phyloP scores from a whole-genome alignment of 2,888 invertebrate genomes.

The Embidobia sp. region DNA sequence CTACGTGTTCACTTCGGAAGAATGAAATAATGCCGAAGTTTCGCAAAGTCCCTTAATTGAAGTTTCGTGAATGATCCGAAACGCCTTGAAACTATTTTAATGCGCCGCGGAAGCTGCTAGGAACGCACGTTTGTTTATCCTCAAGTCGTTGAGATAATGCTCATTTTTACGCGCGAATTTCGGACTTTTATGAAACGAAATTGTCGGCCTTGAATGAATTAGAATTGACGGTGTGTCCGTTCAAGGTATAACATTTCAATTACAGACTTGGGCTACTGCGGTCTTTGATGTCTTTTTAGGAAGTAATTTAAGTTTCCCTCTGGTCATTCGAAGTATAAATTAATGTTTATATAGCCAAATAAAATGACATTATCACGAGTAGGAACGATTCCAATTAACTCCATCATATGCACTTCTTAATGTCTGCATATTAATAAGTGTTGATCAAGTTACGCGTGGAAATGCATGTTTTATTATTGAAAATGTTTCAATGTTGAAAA shows the following conservation, averaged over 20 bases:
- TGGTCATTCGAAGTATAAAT: slow-evolving; percentile 34
- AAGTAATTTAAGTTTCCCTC: slow-evolving; percentile 43
- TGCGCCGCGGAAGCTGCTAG: slow-evolving; percentile 12
- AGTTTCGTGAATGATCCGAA: slow-evolving; percentile 41
- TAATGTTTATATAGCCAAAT: slow-evolving; percentile 16
- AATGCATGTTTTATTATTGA: no score
- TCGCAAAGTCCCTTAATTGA: slow-evolving; percentile 22
- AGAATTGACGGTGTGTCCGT: slow-evolving; percentile 17
- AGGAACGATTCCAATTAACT: not conserved
- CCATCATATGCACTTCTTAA: not conserved
- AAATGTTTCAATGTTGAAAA: no score
- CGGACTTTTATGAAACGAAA: slow-evolving; percentile 7
- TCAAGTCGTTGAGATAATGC: not conserved
- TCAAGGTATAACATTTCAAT: slow-evolving; percentile 27
- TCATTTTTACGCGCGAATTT: slow-evolving; percentile 20
- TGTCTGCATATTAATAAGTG: no score
- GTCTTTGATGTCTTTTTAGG: slow-evolving; percentile 29
- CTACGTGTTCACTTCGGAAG: slow-evolving; percentile 13
- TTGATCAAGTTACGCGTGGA: no score
- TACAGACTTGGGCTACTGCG: slow-evolving; percentile 15
- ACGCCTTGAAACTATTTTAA: slow-evolving; percentile 42
- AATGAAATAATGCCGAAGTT: slow-evolving; percentile 48
- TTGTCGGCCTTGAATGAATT: slow-evolving; percentile 26
- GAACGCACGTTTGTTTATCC: slow-evolving; percentile 24
- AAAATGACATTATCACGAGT: slow-evolving; percentile 7